A percentile compares a stretch with the other conserved stretches of the same genome.
phyloP scores from a whole-genome alignment of 2,888 invertebrate species.

The Lysandra coridon region DNA sequence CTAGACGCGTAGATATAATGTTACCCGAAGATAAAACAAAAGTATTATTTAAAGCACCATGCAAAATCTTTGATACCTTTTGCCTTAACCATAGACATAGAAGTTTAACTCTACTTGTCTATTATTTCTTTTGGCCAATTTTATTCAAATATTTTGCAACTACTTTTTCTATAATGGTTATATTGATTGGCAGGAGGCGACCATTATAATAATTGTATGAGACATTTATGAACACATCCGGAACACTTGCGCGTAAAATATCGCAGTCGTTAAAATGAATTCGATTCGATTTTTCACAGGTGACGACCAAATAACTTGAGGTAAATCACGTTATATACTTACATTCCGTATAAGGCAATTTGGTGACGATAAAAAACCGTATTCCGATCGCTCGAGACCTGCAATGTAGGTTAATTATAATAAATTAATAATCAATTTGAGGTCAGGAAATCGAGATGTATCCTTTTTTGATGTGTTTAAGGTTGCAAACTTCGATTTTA shows the following conservation, averaged over 20 bases:
- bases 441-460: constrained; percentile 24
- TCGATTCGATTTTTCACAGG: constrained; percentile 7
- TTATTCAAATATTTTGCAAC: background rate
- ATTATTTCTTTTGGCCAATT: too few species aligned
- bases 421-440: constrained; percentile 31
- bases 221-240: background rate
- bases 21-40: too few species aligned
- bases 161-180: background rate
- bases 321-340: constrained; percentile 21
- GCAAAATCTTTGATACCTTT: too few species aligned
- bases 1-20: too few species aligned
- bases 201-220: too few species aligned
- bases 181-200: background rate
- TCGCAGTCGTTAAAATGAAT: constrained; percentile 7
- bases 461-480: constrained; percentile 16
- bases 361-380: constrained; percentile 1
- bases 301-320: constrained; percentile 25
- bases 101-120: too few species aligned
- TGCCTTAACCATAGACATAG: too few species aligned
- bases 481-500: constrained; percentile 13
- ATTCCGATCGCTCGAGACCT: constrained; percentile 7
- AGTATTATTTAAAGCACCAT: too few species aligned
- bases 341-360: constrained; percentile 9
- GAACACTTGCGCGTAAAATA: background rate
- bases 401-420: constrained; percentile 31